Percentiles rank a stretch among this genome's conserved stretches.
These are phyloP conservation scores for Penaeus monodon DNA, from an alignment of 2,888 invertebrate genomes.

Conservation along the genomic window DNA sequence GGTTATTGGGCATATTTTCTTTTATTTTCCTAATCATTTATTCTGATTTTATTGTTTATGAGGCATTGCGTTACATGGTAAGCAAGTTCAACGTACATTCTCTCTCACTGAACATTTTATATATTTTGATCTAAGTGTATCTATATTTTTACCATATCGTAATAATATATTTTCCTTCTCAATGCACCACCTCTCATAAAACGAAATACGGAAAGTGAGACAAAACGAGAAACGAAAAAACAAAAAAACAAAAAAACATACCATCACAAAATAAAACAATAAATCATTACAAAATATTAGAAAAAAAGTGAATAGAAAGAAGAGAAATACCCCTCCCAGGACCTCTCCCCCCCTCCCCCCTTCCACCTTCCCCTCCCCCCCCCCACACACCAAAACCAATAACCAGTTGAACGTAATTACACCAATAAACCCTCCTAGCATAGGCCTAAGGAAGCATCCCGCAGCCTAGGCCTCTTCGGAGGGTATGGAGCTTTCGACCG, in stretches of 20 bases:
- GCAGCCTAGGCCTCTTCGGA: background rate
- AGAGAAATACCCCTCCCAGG: slow-evolving; percentile 20
- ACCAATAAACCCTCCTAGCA: slow-evolving; percentile 37
- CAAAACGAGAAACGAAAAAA: background rate
- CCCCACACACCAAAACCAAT: slow-evolving; percentile 22
- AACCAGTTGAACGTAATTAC: slow-evolving; percentile 47
- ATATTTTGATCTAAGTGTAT: no score
- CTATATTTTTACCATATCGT: no score
- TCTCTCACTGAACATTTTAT: no score
- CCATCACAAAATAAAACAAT: background rate
- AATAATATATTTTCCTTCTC: no score
- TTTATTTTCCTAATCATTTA: no score
- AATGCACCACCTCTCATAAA: background rate
- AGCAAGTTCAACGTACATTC: no score
- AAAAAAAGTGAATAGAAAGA: background rate
- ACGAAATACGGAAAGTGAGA: background rate
- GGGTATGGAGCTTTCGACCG: background rate
- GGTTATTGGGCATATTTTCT: no score
- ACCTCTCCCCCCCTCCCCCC: background rate
- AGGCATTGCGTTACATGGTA: no score
- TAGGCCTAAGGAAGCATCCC: slow-evolving; percentile 6
- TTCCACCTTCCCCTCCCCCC: slow-evolving; percentile 8
- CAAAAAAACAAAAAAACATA: background rate
- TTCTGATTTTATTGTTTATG: no score
- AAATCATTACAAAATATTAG: background rate